A percentile compares a stretch with the other conserved stretches of the same genome.
Conservation (phyloP, 2,888 invertebrate species). For the Himalopsyche anomala region DNA sequence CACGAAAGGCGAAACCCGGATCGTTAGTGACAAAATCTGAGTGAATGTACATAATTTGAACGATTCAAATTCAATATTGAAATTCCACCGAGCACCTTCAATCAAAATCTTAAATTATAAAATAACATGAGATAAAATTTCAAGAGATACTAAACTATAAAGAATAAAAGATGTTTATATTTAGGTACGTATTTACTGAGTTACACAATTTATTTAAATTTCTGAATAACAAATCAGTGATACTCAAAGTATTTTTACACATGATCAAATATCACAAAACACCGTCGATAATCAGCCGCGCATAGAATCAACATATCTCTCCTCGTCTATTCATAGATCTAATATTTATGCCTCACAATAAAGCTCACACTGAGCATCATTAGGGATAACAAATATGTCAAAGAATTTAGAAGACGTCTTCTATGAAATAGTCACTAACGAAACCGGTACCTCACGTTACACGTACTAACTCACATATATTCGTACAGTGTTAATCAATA, state of each 20-base stretch:
- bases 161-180: too few species aligned
- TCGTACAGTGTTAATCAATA: too few species aligned
- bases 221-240: background rate
- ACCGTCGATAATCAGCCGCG: constrained; percentile 6
- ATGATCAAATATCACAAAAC: constrained; percentile 29
- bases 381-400: background rate
- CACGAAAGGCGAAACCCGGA: too few species aligned
- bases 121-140: too few species aligned
- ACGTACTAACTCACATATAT: too few species aligned
- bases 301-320: background rate
- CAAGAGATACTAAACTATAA: too few species aligned
- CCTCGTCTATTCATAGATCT: background rate
- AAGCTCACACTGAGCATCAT: background rate
- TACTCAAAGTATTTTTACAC: background rate
- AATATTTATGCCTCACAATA: constrained; percentile 11
- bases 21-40: too few species aligned
- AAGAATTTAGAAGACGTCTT: background rate
- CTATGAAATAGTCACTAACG: background rate
- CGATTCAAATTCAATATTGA: too few species aligned
- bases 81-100: too few species aligned
- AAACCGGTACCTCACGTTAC: background rate
- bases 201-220: background rate
- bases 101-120: too few species aligned
- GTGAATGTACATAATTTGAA: too few species aligned
- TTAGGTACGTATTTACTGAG: too few species aligned